Evolutionary conservation across 2,797 vertebrate genomes (phyloP).

Genomic region (Allobates femoralis): DNA sequence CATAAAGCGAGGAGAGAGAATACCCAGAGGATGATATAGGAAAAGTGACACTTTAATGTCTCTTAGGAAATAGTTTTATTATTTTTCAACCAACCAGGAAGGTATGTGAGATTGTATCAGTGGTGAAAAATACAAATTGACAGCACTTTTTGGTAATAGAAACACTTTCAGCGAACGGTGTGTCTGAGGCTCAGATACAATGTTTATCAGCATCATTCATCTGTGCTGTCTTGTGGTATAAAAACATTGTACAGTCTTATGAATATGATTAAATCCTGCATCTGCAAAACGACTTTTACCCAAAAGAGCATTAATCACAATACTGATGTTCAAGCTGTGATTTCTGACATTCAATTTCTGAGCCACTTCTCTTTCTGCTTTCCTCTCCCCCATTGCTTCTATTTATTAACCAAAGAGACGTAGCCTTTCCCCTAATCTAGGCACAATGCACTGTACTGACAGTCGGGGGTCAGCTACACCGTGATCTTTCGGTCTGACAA

Average conservation of each 20-base stretch:
- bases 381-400: slow-evolving; percentile 20
- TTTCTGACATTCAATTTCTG: slow-evolving; percentile 63
- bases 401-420: slow-evolving; percentile 55
- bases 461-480: background rate
- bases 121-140: slow-evolving; percentile 59
- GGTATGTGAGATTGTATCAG: slow-evolving; percentile 56
- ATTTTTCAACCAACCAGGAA: slow-evolving; percentile 41
- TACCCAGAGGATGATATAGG: background rate
- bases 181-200: slow-evolving; percentile 49
- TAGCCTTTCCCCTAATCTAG: slow-evolving; percentile 5
- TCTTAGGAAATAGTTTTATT: slow-evolving; percentile 44
- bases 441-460: slow-evolving; percentile 9
- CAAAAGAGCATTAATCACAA: slow-evolving; percentile 62
- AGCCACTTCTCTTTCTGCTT: slow-evolving; percentile 39
- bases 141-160: slow-evolving; percentile 59
- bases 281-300: slow-evolving; percentile 56
- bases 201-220: slow-evolving; percentile 64
- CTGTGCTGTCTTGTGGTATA: slow-evolving; percentile 57
- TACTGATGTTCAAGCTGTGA: slow-evolving; percentile 61
- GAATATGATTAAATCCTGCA: slow-evolving; percentile 63
- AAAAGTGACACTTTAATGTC: slow-evolving; percentile 43
- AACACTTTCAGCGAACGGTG: slow-evolving; percentile 57
- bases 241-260: slow-evolving; percentile 62
- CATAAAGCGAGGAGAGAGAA: background rate
- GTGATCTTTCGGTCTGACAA: background rate